These are phyloP conservation scores for Suricata suricatta DNA, from an alignment of 2,113 vertebrate species.

Conservation along the genomic window DNA sequence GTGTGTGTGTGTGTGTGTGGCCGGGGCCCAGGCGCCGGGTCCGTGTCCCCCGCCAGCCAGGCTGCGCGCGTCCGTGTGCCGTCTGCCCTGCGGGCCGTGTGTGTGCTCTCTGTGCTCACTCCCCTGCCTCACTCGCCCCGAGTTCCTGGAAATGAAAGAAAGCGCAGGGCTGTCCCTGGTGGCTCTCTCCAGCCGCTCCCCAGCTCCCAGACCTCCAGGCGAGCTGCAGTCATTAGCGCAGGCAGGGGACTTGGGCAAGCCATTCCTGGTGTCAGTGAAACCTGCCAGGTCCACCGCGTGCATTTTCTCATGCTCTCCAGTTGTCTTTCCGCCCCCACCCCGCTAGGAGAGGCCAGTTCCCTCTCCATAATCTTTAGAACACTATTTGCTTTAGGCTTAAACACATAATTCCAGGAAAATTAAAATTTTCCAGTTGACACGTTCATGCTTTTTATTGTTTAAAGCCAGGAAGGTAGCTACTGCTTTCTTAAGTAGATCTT, in stretches of 20 bases:
- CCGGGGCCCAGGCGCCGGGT: conserved; percentile 5
- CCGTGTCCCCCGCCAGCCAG: not conserved
- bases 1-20: conserved; percentile 28
- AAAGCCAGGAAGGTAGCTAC: conserved; percentile 20
- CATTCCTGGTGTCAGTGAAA: conserved; percentile 14
- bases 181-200: not conserved
- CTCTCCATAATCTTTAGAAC: conserved; percentile 46
- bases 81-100: not conserved
- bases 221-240: not conserved
- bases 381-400: conserved; percentile 41
- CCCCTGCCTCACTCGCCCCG: not conserved
- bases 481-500: conserved; percentile 4
- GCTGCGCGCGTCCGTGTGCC: not conserved
- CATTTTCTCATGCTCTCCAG: conserved; percentile 24
- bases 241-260: not conserved
- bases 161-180: not conserved
- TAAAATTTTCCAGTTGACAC: not conserved
- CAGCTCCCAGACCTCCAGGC: not conserved
- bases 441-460: conserved; percentile 33
- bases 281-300: conserved; percentile 17
- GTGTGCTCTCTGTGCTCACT: not conserved
- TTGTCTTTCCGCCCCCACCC: not conserved
- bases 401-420: conserved; percentile 37
- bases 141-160: conserved; percentile 18
- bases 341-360: conserved; percentile 61